Percentiles rank a stretch among this genome's conserved stretches.
phyloP scores from a whole-genome alignment of 1,140 invertebrate species.

The Drosophila rhopaloa region DNA sequence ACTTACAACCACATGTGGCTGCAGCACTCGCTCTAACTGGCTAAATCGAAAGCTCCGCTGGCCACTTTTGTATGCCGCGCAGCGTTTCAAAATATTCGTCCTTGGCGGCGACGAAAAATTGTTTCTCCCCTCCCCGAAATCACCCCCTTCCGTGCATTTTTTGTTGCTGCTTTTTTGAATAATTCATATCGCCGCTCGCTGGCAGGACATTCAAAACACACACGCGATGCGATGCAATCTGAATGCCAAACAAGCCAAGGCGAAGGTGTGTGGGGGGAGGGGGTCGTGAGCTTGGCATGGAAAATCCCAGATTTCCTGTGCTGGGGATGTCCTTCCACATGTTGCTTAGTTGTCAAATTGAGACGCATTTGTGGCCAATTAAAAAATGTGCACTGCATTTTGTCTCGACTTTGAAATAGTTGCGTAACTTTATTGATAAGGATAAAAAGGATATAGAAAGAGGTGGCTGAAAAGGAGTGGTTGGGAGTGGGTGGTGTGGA shows the following conservation, averaged over 20 bases:
- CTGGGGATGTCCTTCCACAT: conserved; percentile 43
- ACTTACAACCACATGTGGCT: conserved; percentile 50
- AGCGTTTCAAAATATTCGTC: conserved; percentile 80
- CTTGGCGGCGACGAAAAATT: conserved; percentile 79
- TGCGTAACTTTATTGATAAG: conserved; percentile 64
- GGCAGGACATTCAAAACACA: conserved; percentile 84
- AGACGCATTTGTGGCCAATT: conserved; percentile 59
- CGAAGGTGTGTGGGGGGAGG: conserved; percentile 43
- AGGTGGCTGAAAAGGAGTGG: background rate
- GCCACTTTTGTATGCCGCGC: conserved; percentile 83
- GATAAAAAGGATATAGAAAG: background rate
- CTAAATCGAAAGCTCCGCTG: conserved; percentile 62
- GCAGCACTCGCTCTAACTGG: conserved; percentile 57
- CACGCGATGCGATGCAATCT: conserved; percentile 81
- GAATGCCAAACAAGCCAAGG: conserved; percentile 77
- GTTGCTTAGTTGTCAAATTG: conserved; percentile 75
- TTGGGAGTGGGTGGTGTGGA: background rate
- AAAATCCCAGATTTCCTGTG: conserved; percentile 23
- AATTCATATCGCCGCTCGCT: conserved; percentile 78
- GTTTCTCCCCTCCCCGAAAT: conserved; percentile 11
- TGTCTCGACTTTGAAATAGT: conserved; percentile 51
- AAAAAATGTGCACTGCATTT: conserved; percentile 54
- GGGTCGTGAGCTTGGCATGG: conserved; percentile 1
- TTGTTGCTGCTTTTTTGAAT: conserved; percentile 74
- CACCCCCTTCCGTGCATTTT: conserved; percentile 1